phyloP scores from a whole-genome alignment of 2,888 invertebrate genomes.

The Agonopterix subpropinquella region DNA sequence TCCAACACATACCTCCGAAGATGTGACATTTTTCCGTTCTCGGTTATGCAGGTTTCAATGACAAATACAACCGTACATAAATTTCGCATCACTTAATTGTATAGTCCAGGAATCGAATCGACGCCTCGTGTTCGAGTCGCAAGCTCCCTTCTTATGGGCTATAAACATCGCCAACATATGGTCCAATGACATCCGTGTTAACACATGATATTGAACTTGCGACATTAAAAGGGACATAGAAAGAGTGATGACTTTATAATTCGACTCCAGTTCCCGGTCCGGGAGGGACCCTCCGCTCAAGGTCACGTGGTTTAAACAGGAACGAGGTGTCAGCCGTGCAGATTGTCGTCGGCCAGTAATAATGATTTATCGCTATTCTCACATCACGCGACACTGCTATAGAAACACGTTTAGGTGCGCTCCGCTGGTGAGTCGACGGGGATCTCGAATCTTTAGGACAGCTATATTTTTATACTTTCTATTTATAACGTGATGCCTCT shows the following conservation, averaged over 20 bases:
- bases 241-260: slow-evolving; percentile 50
- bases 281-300: slow-evolving; percentile 34
- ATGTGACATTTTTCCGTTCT: too few relatives aligned
- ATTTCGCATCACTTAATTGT: too few relatives aligned
- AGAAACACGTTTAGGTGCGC: slow-evolving; percentile 14
- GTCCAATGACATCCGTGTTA: not conserved
- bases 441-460: not conserved
- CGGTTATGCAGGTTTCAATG: too few relatives aligned
- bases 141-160: too few relatives aligned
- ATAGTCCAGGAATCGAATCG: too few relatives aligned
- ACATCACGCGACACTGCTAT: slow-evolving; percentile 32
- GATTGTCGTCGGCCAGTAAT: slow-evolving; percentile 55
- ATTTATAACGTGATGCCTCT: too few relatives aligned
- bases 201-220: slow-evolving; percentile 32
- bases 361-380: slow-evolving; percentile 60
- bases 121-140: too few relatives aligned
- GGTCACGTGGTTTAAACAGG: slow-evolving; percentile 54
- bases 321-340: slow-evolving; percentile 48
- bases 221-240: slow-evolving; percentile 32
- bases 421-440: not conserved
- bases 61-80: too few relatives aligned
- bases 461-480: too few relatives aligned
- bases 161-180: too few relatives aligned
- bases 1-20: too few relatives aligned
- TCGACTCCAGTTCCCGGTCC: slow-evolving; percentile 54